phyloP scores from a whole-genome alignment of 2,797 vertebrate species.

The Silurus lanzhouensis region DNA sequence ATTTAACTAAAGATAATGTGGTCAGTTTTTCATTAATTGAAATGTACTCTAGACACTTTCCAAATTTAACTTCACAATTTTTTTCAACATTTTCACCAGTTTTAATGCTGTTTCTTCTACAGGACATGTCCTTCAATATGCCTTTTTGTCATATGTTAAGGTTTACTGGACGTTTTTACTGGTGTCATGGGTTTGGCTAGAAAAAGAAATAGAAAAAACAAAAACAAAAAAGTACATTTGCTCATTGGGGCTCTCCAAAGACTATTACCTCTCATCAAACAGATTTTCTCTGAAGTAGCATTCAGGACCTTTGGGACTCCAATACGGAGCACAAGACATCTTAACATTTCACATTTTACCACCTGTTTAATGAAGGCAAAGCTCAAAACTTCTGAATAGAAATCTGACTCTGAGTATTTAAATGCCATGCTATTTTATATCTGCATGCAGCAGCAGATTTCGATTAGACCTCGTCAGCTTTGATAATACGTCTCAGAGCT shows the following conservation, averaged over 20 bases:
- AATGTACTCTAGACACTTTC: neutral
- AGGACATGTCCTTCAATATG: neutral
- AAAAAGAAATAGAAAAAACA: neutral
- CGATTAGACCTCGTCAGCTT: constrained; percentile 50
- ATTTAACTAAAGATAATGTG: neutral
- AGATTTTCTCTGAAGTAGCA: neutral
- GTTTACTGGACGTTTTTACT: neutral
- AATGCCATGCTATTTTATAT: constrained; percentile 57
- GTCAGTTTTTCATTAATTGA: neutral
- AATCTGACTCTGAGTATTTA: constrained; percentile 49
- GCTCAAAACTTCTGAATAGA: constrained; percentile 33
- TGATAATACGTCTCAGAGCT: constrained; percentile 47
- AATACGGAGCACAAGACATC: constrained; percentile 8
- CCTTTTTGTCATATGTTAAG: neutral
- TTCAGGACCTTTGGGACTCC: neutral
- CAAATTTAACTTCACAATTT: neutral
- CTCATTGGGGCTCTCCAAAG: neutral
- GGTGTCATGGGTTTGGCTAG: neutral
- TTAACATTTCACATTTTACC: constrained; percentile 33
- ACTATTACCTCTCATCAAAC: neutral
- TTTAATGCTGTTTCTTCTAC: neutral
- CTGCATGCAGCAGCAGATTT: constrained; percentile 55
- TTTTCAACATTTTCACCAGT: neutral
- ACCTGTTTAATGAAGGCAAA: constrained; percentile 48
- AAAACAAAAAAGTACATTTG: neutral